Evolutionary conservation across 2,888 invertebrate species (phyloP).

Genomic region (Panzeria rudis): DNA sequence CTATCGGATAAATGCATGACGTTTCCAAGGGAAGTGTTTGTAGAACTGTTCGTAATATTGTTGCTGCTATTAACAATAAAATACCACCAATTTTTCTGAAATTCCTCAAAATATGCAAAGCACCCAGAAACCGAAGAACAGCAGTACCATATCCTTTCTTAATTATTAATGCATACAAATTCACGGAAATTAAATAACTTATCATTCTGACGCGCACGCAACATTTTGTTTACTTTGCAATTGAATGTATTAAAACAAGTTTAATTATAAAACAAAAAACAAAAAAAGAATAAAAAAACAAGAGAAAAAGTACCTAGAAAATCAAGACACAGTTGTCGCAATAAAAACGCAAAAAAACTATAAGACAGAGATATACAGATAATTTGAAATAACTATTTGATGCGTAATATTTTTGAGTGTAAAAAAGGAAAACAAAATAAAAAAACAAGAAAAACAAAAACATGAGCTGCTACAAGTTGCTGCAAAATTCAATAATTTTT

Average conservation of each 20-base stretch:
- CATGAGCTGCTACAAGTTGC: slow-evolving; percentile 60
- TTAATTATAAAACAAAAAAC: not conserved
- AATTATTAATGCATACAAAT: no score
- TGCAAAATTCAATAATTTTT: slow-evolving; percentile 68
- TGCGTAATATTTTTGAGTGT: slow-evolving; percentile 34
- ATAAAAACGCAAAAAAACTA: not conserved
- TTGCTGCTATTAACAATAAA: no score
- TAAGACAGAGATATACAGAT: slow-evolving; percentile 17
- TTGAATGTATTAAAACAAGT: not conserved
- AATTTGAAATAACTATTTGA: slow-evolving; percentile 24
- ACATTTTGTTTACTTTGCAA: slow-evolving; percentile 10
- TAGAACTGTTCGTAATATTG: no score
- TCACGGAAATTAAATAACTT: no score
- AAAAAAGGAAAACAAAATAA: slow-evolving; percentile 9
- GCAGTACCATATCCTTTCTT: no score
- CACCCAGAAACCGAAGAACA: no score
- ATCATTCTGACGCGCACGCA: not conserved
- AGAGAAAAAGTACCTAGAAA: slow-evolving; percentile 59
- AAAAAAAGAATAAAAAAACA: slow-evolving; percentile 4
- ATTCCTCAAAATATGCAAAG: no score
- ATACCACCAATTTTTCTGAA: no score
- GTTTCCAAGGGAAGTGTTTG: no score
- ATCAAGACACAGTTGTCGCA: slow-evolving; percentile 29
- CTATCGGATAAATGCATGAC: no score
- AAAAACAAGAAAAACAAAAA: not conserved